Evolutionary conservation across 2,888 invertebrate species (phyloP), one percentile per base, ranked within the genome.

Genomic region (Incurvaria masculella): DNA sequence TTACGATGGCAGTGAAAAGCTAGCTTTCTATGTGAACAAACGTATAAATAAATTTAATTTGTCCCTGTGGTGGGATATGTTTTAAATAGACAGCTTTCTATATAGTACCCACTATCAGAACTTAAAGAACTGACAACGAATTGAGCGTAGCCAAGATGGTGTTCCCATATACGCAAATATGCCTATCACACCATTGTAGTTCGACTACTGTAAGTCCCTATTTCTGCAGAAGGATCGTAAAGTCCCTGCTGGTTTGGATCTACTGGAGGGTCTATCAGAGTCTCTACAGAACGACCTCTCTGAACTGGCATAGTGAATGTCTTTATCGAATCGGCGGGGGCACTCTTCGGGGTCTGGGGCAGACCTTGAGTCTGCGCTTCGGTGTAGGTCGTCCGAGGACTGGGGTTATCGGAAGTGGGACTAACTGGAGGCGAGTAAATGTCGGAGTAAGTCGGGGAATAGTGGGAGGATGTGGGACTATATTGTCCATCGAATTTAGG

Each of bases 141-240:
- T n/a, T n/a, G n/a, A n/a, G n/a, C n/a, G n/a, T n/a, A n/a, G n/a
- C n/a, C n/a, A n/a, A n/a, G n/a, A n/a, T n/a, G n/a, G n/a, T n/a
- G n/a, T n/a, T n/a, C n/a, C n/a, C n/a, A n/a, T n/a, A n/a, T n/a
- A n/a, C n/a, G n/a, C n/a, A n/a, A n/a, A n/a, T n/a, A n/a, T n/a
- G n/a, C n/a, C n/a, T n/a, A n/a, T n/a, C n/a, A n/a, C n/a, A 79
- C 79, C 79, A 79, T 79, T 19, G 79, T 79, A 38, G 79, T 78
- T 52, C 69, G 65, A 57, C 73, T 62, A 53, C 74, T 76, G 52
- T 71, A 69, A 21, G 68, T 72, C 10, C 70, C 70, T 20, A 68
- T 57, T 57, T 76, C 74, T 2, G 49, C 45, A 4, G 48, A 21
- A 33, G 52, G 49, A 17, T 60, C 53, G 2, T 54, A 55, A 17